These are phyloP conservation scores for Pyrgilauda ruficollis DNA, from an alignment of 2,113 vertebrate genomes.

Conservation along the genomic window DNA sequence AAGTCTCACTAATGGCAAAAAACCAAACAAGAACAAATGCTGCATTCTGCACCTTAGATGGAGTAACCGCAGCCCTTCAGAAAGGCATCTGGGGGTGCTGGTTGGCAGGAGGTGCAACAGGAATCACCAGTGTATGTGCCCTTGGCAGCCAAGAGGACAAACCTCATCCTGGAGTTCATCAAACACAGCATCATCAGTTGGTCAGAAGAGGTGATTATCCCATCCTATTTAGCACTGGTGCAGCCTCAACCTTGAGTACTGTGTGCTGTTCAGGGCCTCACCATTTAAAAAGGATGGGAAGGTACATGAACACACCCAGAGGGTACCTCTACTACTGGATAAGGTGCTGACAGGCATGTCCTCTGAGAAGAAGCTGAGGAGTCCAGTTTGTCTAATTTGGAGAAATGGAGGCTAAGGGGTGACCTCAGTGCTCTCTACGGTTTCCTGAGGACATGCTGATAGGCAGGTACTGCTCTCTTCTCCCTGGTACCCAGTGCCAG, in stretches of 20 bases:
- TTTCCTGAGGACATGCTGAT: accelerated
- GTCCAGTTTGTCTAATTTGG: neutral
- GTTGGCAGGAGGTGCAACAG: neutral
- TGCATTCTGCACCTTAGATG: neutral
- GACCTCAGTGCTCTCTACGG: neutral
- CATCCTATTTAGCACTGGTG: neutral
- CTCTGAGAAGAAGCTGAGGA: neutral
- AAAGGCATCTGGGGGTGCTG: neutral
- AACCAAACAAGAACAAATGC: neutral
- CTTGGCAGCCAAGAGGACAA: neutral
- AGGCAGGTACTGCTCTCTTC: neutral
- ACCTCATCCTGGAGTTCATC: neutral
- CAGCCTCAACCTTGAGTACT: neutral
- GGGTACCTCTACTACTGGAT: neutral
- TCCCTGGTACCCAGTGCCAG: neutral
- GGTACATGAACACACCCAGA: accelerated
- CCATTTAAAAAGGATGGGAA: neutral
- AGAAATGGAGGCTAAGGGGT: neutral
- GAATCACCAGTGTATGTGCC: neutral
- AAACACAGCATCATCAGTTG: neutral
- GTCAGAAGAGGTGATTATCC: neutral
- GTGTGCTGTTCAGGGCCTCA: neutral
- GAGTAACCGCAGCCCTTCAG: neutral
- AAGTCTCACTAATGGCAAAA: neutral
- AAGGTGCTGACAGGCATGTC: neutral